Base-by-base conservation (phyloP, 2,113 vertebrate species). In the human region DNA sequence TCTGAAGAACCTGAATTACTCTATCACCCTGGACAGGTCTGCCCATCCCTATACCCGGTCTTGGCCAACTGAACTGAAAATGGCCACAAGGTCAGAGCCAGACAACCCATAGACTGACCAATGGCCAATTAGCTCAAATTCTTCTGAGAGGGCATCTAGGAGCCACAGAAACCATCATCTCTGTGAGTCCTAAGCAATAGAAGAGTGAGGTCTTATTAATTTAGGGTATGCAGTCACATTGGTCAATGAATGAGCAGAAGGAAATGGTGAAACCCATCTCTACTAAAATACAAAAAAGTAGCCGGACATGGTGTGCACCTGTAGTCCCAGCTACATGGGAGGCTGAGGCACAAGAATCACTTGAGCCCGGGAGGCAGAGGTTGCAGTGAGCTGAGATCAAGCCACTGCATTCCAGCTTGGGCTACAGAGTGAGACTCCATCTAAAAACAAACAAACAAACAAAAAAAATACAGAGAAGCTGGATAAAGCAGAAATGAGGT, bases 291-390 rank as follows among this genome's bases (percentile, higher is more conserved):
- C 27, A 32, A 64, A 64, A 64, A 64, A 64, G 13, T 32, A 64
- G 61, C 61, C 0, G 2, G 25, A 11, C 11, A 1, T 64, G 61
- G 61, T 2, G 10, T 30, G 4, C 2, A 27, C 5, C 27, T 64
- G 27, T 64, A 64, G 5, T 64, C 13, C 27, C 61, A 64, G 61
- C 61, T 64, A 32, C 61, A 14, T 0, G 30, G 27, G 61, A 64
- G 27, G 27, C 61, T 32, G 61, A 14, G 27, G 27, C 27, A 32
- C 1, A 5, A 32, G 27, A 64, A 14, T 30, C 0, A 2, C 61
- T 64, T 64, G 61, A 64, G 61, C 12, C 27, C 5, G 0, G 61
- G 27, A 64, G 61, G 61, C 12, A 2, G 61, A 64, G 27, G 27
- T 64, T 64, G 61, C 61, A 64, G 61, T 64, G 61, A 32, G 61